Conservation (phyloP, 2,797 vertebrate species). For the Yasuhikotakia modesta region DNA sequence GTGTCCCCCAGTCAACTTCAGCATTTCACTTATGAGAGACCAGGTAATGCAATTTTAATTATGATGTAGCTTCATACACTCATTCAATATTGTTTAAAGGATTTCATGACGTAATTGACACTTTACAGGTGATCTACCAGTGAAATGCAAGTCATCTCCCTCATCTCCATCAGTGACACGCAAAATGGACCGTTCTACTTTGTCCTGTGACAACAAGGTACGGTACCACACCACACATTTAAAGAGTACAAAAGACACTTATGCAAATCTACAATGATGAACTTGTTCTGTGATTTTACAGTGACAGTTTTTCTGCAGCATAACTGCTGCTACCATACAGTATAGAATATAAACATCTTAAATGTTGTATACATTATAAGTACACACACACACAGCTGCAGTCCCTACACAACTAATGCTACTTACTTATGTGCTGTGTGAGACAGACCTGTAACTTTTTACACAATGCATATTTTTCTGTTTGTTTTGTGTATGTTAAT, state of each 20-base stretch:
- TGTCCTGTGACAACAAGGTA: slow-evolving; percentile 81
- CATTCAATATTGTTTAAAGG: not conserved
- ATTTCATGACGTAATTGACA: not conserved
- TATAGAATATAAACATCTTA: too few species aligned
- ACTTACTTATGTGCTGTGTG: not conserved
- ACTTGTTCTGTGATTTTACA: too few species aligned
- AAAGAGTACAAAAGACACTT: too few species aligned
- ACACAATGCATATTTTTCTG: not conserved
- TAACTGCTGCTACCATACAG: too few species aligned
- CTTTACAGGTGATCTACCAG: slow-evolving; percentile 65
- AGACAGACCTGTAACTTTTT: not conserved
- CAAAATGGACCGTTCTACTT: slow-evolving; percentile 77
- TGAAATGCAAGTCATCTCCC: slow-evolving; percentile 82
- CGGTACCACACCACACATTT: slow-evolving; percentile 59
- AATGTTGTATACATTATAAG: too few species aligned
- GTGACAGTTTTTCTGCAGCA: too few species aligned
- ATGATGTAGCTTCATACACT: not conserved
- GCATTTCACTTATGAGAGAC: slow-evolving; percentile 60
- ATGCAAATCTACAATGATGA: too few species aligned
- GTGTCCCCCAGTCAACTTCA: slow-evolving; percentile 71
- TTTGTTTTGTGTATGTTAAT: slow-evolving; percentile 9
- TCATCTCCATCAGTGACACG: slow-evolving; percentile 80
- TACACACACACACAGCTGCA: too few species aligned
- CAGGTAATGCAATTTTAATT: slow-evolving; percentile 41
- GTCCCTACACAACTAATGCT: too few species aligned